These are phyloP conservation scores for Ctenodactylus gundi DNA, from an alignment of 2,113 vertebrate genomes.

Conservation along the genomic window DNA sequence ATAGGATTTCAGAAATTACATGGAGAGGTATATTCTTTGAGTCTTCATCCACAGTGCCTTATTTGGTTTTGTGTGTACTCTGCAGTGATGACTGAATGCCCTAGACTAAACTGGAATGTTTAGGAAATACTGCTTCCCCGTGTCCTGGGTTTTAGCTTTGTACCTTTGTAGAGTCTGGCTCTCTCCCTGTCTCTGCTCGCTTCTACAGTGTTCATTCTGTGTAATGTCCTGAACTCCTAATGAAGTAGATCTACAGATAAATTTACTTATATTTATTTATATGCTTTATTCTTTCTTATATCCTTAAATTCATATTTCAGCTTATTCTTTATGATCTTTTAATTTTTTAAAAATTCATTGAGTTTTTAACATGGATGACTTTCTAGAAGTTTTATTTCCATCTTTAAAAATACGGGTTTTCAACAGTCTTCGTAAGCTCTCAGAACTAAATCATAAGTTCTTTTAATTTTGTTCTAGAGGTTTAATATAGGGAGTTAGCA, in stretches of 20 bases:
- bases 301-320: not conserved
- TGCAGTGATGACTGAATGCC: not conserved
- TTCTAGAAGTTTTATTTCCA: conserved; percentile 24
- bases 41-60: not conserved
- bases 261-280: not conserved
- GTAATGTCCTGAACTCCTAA: not conserved
- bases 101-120: not conserved
- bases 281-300: not conserved
- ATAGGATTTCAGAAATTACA: not conserved
- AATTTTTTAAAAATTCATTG: not conserved
- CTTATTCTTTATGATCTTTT: not conserved
- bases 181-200: not conserved
- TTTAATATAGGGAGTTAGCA: not conserved
- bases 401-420: not conserved
- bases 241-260: not conserved
- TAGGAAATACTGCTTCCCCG: not conserved
- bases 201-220: not conserved
- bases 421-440: not conserved
- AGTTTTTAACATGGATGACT: not conserved
- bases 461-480: not conserved
- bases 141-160: not conserved
- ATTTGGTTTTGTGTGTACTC: not conserved
- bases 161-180: not conserved
- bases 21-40: not conserved
- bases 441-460: not conserved